Evolutionary conservation across 2,888 invertebrate genomes (phyloP).

Genomic region (Petrophora chlorosata): DNA sequence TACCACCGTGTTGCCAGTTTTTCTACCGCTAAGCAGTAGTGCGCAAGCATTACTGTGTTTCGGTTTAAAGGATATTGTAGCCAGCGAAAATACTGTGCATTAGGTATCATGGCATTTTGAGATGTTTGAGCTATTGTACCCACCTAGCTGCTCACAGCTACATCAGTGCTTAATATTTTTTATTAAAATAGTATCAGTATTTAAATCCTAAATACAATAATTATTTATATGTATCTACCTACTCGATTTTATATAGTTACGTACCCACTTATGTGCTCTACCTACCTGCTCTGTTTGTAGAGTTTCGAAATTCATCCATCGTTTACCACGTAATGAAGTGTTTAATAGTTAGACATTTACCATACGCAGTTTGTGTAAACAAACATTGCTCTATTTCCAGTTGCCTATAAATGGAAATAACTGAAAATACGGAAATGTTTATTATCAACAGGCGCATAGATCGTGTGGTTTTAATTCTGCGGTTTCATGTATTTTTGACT

Average conservation of each 20-base stretch:
- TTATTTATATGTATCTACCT: neutral
- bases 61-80: too few species aligned
- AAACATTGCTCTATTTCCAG: conserved; percentile 25
- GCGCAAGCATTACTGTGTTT: too few species aligned
- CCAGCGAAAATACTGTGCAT: too few species aligned
- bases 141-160: too few species aligned
- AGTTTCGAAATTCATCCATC: conserved; percentile 19
- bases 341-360: conserved; percentile 21
- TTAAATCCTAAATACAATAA: too few species aligned
- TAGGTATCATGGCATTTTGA: too few species aligned
- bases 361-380: conserved; percentile 20
- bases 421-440: conserved; percentile 28
- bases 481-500: neutral
- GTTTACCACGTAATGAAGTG: conserved; percentile 21
- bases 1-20: too few species aligned
- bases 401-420: conserved; percentile 28
- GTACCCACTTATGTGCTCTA: neutral
- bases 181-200: too few species aligned
- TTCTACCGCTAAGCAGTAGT: too few species aligned
- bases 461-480: neutral
- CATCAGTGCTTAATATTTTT: too few species aligned
- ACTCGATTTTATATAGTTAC: neutral
- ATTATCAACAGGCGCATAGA: conserved; percentile 11
- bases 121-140: too few species aligned
- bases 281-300: neutral